Percentiles rank a stretch among this genome's conserved stretches.
phyloP scores from a whole-genome alignment of 2,888 invertebrate species.

The Eilema depressum region DNA sequence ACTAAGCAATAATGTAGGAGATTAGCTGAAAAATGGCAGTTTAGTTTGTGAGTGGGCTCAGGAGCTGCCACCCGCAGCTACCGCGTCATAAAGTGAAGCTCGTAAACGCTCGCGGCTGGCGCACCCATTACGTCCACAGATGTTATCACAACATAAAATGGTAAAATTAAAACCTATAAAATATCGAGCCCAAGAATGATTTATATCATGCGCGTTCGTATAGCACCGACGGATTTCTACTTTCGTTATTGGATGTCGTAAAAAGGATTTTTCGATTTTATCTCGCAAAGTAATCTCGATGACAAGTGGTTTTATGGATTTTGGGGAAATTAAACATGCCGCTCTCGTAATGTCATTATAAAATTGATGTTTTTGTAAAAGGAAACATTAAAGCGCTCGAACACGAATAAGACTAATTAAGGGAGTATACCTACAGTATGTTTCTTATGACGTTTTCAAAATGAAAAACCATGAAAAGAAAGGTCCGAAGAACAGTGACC shows the following conservation, averaged over 20 bases:
- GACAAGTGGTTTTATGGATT: conserved; percentile 47
- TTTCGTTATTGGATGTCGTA: conserved; percentile 67
- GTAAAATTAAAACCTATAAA: conserved; percentile 81
- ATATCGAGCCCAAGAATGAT: conserved; percentile 75
- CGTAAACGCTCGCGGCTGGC: conserved; percentile 70
- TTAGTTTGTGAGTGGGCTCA: conserved; percentile 52
- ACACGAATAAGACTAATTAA: conserved; percentile 17
- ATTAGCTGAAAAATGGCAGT: conserved; percentile 54
- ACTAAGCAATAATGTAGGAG: conserved; percentile 29
- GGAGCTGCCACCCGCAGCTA: conserved; percentile 16
- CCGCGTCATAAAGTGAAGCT: conserved; percentile 65
- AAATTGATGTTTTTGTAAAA: conserved; percentile 23
- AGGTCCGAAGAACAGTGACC: neutral
- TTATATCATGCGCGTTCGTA: conserved; percentile 66
- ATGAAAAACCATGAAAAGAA: neutral
- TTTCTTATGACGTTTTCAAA: neutral
- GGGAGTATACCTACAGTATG: neutral
- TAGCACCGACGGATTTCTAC: conserved; percentile 66
- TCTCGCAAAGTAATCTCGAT: conserved; percentile 44
- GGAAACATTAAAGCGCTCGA: conserved; percentile 7
- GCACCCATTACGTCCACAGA: conserved; percentile 72
- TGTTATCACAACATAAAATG: conserved; percentile 83
- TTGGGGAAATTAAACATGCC: conserved; percentile 38
- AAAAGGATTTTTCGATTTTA: conserved; percentile 59
- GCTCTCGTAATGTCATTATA: conserved; percentile 24